These are phyloP conservation scores for Drosophila jambulina DNA, from an alignment of 1,140 invertebrate species.

Conservation along the genomic window DNA sequence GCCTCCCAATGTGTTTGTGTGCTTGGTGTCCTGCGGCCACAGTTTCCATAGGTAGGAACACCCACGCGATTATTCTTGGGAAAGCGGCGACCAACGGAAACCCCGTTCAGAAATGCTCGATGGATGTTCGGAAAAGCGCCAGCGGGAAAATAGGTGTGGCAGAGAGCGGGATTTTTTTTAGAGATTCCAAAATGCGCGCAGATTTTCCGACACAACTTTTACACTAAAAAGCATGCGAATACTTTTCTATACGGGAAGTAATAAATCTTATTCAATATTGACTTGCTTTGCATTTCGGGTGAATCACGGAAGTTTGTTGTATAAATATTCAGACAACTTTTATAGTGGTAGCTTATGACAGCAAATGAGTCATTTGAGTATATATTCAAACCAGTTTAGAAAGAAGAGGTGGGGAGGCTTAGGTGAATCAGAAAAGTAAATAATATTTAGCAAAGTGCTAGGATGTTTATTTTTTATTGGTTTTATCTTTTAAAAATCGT, in stretches of 20 bases:
- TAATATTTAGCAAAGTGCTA: not conserved
- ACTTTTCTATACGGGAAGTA: not conserved
- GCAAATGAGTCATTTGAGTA: conserved; percentile 16
- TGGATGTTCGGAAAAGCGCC: conserved; percentile 35
- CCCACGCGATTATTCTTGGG: conserved; percentile 33
- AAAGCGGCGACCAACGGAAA: conserved; percentile 24
- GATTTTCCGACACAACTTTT: not conserved
- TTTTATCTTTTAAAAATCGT: not conserved
- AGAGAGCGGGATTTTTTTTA: not conserved
- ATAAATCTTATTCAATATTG: conserved; percentile 14
- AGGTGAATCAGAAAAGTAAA: not conserved
- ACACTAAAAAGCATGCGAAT: conserved; percentile 25
- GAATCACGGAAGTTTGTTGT: conserved; percentile 19
- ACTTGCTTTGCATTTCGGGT: conserved; percentile 24
- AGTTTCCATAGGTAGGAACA: conserved; percentile 16
- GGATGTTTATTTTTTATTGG: not conserved
- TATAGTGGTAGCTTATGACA: not conserved
- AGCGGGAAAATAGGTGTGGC: conserved; percentile 47
- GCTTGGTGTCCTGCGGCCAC: conserved; percentile 19
- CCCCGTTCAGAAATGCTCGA: conserved; percentile 23
- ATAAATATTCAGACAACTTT: conserved; percentile 15
- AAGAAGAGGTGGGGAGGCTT: not conserved
- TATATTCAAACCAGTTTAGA: not conserved
- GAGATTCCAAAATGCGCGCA: conserved; percentile 1
- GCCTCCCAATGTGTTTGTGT: not conserved